phyloP scores from a whole-genome alignment of 2,113 vertebrate genomes.

The Seriola dumerili region DNA sequence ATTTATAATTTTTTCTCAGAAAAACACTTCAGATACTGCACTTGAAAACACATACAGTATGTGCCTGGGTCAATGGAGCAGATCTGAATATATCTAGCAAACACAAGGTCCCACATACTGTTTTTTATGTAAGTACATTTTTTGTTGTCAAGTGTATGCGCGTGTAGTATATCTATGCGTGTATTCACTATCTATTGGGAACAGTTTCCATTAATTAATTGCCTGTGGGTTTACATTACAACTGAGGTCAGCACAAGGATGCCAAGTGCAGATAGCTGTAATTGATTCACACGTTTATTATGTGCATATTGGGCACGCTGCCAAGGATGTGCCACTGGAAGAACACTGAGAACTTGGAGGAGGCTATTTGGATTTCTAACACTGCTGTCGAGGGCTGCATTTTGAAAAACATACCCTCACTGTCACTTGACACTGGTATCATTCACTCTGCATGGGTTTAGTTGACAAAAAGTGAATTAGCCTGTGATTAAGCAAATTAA shows the following conservation, averaged over 20 bases:
- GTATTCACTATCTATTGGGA: conserved; percentile 44
- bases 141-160: neutral
- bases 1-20: neutral
- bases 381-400: conserved; percentile 32
- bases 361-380: conserved; percentile 41
- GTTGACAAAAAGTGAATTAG: conserved; percentile 33
- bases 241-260: conserved; percentile 61
- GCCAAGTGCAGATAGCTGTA: conserved; percentile 65
- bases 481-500: conserved; percentile 35
- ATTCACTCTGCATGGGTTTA: conserved; percentile 3
- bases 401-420: conserved; percentile 22
- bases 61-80: neutral
- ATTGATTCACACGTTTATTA: conserved; percentile 75
- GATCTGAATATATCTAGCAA: neutral
- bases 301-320: conserved; percentile 60
- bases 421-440: conserved; percentile 16
- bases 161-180: conserved; percentile 1
- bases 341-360: conserved; percentile 33
- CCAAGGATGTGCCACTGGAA: conserved; percentile 57
- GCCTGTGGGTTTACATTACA: conserved; percentile 64
- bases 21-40: neutral
- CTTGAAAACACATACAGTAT: neutral
- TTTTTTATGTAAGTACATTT: neutral
- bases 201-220: conserved; percentile 65
- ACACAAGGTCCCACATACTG: neutral